A percentile compares a stretch with the other conserved stretches of the same genome.
phyloP scores from a whole-genome alignment of 2,113 vertebrate species.

The Spilogale gracilis region DNA sequence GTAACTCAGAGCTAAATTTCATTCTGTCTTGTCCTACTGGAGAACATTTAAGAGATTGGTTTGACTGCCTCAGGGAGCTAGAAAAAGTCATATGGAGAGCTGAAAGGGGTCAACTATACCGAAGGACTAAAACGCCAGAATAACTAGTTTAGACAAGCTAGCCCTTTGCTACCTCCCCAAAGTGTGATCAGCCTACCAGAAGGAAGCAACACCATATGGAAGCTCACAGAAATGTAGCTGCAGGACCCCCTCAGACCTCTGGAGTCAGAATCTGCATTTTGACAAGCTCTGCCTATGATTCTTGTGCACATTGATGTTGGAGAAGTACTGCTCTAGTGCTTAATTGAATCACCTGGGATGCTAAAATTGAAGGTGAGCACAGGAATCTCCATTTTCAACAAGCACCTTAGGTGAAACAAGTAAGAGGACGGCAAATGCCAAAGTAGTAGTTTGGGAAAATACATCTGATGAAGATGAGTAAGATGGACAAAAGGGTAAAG shows the following conservation, averaged over 20 bases:
- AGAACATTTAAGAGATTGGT: background rate
- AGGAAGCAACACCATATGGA: background rate
- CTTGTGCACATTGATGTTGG: fast-evolving
- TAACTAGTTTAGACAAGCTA: background rate
- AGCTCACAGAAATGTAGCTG: background rate
- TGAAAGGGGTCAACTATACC: background rate
- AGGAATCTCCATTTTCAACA: background rate
- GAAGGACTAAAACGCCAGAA: background rate
- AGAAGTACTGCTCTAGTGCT: background rate
- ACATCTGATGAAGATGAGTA: background rate
- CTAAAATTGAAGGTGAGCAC: background rate
- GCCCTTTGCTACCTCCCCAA: background rate
- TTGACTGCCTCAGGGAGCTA: background rate
- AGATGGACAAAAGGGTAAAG: background rate
- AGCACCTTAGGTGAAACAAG: background rate
- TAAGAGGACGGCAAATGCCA: background rate
- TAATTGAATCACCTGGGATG: background rate
- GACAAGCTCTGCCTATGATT: background rate
- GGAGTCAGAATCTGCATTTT: background rate
- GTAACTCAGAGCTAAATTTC: background rate
- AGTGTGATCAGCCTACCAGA: background rate
- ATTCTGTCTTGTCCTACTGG: background rate
- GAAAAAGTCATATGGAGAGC: background rate
- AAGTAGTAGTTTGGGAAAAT: background rate
- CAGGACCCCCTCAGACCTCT: background rate